phyloP scores from a whole-genome alignment of 2,113 vertebrate species.

The Nothobranchius kuhntae region DNA sequence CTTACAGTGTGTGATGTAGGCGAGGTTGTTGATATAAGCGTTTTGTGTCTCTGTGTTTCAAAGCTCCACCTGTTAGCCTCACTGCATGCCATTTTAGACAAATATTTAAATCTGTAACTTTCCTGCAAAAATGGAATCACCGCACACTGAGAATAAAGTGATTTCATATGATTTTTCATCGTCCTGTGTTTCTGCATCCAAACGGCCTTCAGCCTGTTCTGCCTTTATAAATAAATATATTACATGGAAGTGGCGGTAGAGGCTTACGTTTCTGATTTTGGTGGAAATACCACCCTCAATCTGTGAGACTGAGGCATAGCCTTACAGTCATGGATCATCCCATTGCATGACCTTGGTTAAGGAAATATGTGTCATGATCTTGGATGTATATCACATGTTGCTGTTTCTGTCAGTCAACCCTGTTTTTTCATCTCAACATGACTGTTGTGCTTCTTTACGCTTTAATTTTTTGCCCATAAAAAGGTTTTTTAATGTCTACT shows the following conservation, averaged over 20 bases:
- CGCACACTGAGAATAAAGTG: conserved; percentile 84
- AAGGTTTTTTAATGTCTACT: conserved; percentile 58
- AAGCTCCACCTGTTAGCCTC: conserved; percentile 83
- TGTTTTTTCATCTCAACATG: conserved; percentile 52
- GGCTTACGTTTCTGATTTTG: conserved; percentile 17
- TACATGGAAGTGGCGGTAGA: conserved; percentile 4
- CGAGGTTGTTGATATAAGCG: conserved; percentile 76
- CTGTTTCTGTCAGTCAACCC: conserved; percentile 55
- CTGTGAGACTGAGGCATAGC: conserved; percentile 12
- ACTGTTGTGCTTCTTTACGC: conserved; percentile 48
- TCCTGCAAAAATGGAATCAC: conserved; percentile 91
- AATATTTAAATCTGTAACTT: conserved; percentile 82
- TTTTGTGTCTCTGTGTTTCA: conserved; percentile 80
- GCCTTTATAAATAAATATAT: background rate
- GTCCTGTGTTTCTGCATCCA: conserved; percentile 73
- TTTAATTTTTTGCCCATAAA: conserved; percentile 34
- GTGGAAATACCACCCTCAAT: background rate
- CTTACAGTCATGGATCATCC: conserved; percentile 20
- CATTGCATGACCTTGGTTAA: conserved; percentile 48
- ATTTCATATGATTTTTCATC: conserved; percentile 83
- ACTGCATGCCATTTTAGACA: conserved; percentile 89
- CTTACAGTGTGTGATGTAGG: conserved; percentile 77
- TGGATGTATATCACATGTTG: conserved; percentile 56
- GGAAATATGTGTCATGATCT: conserved; percentile 46
- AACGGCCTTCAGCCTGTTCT: conserved; percentile 4